Conservation (phyloP, 2,797 vertebrate genomes). For the Enteromius paludinosus region DNA sequence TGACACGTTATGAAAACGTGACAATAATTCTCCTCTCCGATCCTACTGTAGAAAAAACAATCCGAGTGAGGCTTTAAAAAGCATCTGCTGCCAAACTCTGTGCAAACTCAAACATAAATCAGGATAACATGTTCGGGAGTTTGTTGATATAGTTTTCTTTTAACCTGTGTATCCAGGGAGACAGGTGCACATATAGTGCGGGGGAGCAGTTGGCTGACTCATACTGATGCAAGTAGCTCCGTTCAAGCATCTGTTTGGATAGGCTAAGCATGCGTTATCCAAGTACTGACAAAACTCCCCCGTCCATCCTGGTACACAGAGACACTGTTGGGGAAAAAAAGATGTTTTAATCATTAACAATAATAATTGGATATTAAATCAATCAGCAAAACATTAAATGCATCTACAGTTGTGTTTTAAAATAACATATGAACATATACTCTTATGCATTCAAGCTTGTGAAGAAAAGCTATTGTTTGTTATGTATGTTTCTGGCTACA, state of each 20-base stretch:
- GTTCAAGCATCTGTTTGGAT: conserved; percentile 72
- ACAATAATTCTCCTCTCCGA: conserved; percentile 3
- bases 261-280: conserved; percentile 78
- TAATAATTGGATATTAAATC: conserved; percentile 2
- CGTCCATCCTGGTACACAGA: conserved; percentile 78
- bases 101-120: conserved; percentile 30
- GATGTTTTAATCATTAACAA: conserved; percentile 1
- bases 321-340: conserved; percentile 70
- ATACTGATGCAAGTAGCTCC: conserved; percentile 78
- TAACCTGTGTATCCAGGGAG: conserved; percentile 79
- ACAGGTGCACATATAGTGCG: conserved; percentile 76
- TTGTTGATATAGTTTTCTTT: conserved; percentile 44
- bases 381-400: background rate
- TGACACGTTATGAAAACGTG: background rate
- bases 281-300: conserved; percentile 81
- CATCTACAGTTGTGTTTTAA: background rate
- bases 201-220: conserved; percentile 69
- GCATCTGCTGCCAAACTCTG: conserved; percentile 6
- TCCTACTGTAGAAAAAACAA: background rate
- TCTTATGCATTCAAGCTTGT: conserved; percentile 1
- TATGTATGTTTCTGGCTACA: background rate
- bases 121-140: background rate
- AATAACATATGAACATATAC: background rate
- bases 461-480: background rate
- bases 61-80: conserved; percentile 13